Percentiles rank a stretch among this genome's conserved stretches.
These are phyloP conservation scores for Polymixis lichenea DNA, from an alignment of 2,888 invertebrate genomes.

Conservation along the genomic window DNA sequence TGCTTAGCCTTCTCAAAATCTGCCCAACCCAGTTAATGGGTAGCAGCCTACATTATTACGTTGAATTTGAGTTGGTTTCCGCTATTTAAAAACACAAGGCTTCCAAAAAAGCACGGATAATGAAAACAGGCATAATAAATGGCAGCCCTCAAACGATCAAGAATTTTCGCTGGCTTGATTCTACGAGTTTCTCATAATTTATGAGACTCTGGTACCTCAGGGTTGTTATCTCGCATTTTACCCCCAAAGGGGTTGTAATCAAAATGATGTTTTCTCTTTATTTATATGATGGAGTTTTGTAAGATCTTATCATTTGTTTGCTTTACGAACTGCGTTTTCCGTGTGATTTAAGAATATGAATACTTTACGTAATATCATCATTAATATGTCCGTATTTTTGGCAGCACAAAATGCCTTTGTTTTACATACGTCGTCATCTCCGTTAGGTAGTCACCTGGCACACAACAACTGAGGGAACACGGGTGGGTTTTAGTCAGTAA, in stretches of 20 bases:
- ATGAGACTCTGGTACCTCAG: conserved; percentile 42
- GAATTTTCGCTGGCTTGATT: conserved; percentile 17
- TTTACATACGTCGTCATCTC: neutral
- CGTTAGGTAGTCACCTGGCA: no score
- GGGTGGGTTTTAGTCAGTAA: no score
- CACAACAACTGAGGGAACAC: no score
- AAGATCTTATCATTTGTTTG: neutral
- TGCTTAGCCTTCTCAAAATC: no score
- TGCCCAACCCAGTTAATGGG: no score
- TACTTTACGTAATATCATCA: neutral
- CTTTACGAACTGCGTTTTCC: neutral
- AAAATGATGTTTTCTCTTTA: conserved; percentile 27
- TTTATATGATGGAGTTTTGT: conserved; percentile 11
- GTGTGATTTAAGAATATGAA: neutral
- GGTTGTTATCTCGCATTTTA: conserved; percentile 38
- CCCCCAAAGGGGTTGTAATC: conserved; percentile 32
- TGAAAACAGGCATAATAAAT: conserved; percentile 30
- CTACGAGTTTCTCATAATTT: conserved; percentile 47
- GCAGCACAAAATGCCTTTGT: no score
- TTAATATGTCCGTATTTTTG: no score
- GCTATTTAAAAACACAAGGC: neutral
- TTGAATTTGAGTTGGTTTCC: neutral
- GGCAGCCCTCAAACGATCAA: conserved; percentile 17
- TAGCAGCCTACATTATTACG: neutral
- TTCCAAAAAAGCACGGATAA: conserved; percentile 3